Base-by-base conservation (phyloP, 2,888 invertebrate genomes). In the Diarsia rubi region DNA sequence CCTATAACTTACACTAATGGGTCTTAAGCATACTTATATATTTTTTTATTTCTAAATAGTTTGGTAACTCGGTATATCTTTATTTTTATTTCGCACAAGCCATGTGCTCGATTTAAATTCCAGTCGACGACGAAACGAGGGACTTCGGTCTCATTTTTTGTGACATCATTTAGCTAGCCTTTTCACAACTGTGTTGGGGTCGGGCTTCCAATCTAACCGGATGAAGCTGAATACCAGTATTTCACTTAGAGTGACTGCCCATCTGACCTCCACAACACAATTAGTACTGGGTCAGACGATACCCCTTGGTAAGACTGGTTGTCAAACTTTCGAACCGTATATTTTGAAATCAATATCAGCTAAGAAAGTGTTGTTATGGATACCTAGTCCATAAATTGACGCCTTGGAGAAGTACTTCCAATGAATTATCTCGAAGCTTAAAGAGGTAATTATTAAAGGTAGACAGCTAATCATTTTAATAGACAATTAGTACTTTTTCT, bases 401-500 rank as follows among this genome's bases (percentile, higher is more conserved):
- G 8, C 14, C 62, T 42, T n/a, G 3, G n/a, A 16, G 42, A 21
- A 62, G 16, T 14, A 19, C 19, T 37, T 24, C 42, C 49, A 11
- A 4, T 5, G 37, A 47, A 47, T 27, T 8, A 27, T 42, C 19
- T 37, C 4, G 8, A 66, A 52, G n/a, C 11, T 21, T 21, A 54
- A 14, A 27, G 57, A 44, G 11, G 12, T 14, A 47, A 52, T 60
- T 27, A 59, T 37, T 27, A 49, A 62, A 21, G 12, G n/a, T 70
- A 54, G 66, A 63, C 54, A 14, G 3, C 31, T 31, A 47, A 66
- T 66, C 3, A 59, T 45, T 71, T 64, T 60, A 60, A 44, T 44
- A 19, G 16, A 21, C 49, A 45, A 59, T 59, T 65, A 49, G 19
- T 59, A 16, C 52, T 73, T 68, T 78, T 73, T 67, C 66, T 52